A percentile compares a stretch with the other conserved stretches of the same genome.
phyloP scores from a whole-genome alignment of 2,113 vertebrate species.

The Uria aalge region DNA sequence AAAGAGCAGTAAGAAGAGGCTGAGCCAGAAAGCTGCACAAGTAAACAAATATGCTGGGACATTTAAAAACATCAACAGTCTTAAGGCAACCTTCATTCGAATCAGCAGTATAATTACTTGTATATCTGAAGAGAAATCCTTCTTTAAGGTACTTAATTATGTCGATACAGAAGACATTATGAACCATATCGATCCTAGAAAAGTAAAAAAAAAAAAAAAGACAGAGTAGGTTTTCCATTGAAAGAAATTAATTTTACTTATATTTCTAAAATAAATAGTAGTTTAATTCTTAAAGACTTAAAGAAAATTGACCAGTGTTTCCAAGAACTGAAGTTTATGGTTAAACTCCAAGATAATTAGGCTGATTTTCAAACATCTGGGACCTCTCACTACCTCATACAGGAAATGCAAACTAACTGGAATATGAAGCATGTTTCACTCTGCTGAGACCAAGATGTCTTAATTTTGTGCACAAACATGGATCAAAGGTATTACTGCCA shows the following conservation, averaged over 20 bases:
- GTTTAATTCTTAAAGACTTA: neutral
- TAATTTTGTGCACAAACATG: neutral
- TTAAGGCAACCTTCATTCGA: constrained; percentile 31
- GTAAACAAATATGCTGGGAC: neutral
- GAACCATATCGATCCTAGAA: constrained; percentile 78
- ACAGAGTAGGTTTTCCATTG: neutral
- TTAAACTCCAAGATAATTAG: neutral
- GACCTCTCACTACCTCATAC: neutral
- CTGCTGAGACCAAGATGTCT: neutral
- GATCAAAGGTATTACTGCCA: neutral
- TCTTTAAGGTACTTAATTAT: neutral
- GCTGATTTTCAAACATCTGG: neutral
- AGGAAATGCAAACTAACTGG: neutral
- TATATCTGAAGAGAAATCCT: neutral
- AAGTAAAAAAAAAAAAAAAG: neutral
- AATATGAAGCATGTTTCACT: neutral
- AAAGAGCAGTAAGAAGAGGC: neutral
- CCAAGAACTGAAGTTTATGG: neutral
- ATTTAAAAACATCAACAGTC: neutral
- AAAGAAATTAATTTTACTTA: neutral
- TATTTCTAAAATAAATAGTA: neutral
- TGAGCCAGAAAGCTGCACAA: neutral
- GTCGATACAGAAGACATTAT: neutral
- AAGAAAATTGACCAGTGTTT: neutral
- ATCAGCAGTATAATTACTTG: neutral